A percentile compares a stretch with the other conserved stretches of the same genome.
These are phyloP conservation scores for Bagarius yarrelli DNA, from an alignment of 2,113 vertebrate species.

Conservation along the genomic window DNA sequence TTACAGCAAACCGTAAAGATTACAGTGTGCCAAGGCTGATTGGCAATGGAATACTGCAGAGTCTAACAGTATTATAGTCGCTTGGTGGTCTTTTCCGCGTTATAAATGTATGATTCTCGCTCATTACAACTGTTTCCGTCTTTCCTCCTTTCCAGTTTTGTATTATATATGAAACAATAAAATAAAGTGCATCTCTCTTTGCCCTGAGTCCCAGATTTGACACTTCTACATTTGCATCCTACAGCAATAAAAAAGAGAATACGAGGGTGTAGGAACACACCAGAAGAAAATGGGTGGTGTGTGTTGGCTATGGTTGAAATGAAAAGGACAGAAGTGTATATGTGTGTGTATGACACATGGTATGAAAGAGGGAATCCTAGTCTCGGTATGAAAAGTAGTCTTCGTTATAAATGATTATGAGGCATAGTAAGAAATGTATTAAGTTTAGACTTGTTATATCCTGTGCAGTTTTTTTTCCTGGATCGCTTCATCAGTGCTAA, in stretches of 20 bases:
- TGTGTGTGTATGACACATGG: constrained; percentile 45
- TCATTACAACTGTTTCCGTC: neutral
- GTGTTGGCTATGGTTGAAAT: constrained; percentile 42
- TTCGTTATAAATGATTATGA: neutral
- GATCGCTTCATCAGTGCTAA: neutral
- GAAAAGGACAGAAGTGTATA: constrained; percentile 40
- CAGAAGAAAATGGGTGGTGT: constrained; percentile 34
- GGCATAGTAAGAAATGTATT: neutral
- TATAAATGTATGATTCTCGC: too few relatives aligned
- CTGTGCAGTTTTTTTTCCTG: neutral
- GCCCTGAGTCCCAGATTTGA: too few relatives aligned
- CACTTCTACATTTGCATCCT: neutral
- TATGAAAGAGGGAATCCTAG: constrained; percentile 55
- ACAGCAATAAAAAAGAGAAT: neutral
- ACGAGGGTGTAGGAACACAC: constrained; percentile 40
- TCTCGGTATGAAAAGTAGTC: constrained; percentile 51
- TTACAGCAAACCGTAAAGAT: too few relatives aligned
- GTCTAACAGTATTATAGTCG: neutral
- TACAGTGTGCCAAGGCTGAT: too few relatives aligned
- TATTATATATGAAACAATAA: neutral
- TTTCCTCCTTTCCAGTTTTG: neutral
- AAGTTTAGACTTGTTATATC: neutral
- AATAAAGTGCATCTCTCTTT: neutral
- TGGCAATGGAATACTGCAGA: too few relatives aligned
- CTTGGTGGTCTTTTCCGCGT: too few relatives aligned